phyloP scores from a whole-genome alignment of 2,797 vertebrate genomes.

The Cetoscarus ocellatus region DNA sequence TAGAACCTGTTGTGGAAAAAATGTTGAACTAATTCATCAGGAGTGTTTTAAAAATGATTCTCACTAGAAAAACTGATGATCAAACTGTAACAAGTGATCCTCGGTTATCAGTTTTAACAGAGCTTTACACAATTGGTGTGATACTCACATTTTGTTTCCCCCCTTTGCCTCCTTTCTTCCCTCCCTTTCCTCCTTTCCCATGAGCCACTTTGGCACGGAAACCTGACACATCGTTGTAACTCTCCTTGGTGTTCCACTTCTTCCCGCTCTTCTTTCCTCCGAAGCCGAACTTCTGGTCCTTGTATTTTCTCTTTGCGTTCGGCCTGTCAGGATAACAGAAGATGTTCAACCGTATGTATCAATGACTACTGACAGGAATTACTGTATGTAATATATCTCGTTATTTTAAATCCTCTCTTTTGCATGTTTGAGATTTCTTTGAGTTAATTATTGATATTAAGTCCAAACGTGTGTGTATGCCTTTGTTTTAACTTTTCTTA shows the following conservation, averaged over 20 bases:
- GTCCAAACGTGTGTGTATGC: too few relatives aligned
- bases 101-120: not conserved
- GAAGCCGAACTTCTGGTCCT: constrained; percentile 96
- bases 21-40: too few relatives aligned
- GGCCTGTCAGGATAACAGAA: constrained; percentile 77
- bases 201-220: constrained; percentile 91
- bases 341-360: not conserved
- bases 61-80: too few relatives aligned
- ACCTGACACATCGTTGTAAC: constrained; percentile 91
- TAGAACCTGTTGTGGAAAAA: too few relatives aligned
- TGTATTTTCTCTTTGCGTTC: constrained; percentile 92
- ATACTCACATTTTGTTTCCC: constrained; percentile 82
- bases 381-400: too few relatives aligned
- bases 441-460: too few relatives aligned
- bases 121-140: not conserved
- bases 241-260: constrained; percentile 98
- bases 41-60: too few relatives aligned
- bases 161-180: constrained; percentile 84
- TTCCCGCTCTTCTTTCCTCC: constrained; percentile 95
- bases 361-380: not conserved
- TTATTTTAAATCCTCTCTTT: too few relatives aligned
- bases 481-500: too few relatives aligned
- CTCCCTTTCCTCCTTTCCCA: constrained; percentile 84
- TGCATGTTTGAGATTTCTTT: too few relatives aligned
- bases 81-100: not conserved